Evolutionary conservation across 1,140 invertebrate genomes (phyloP).

Genomic region (Drosophila mayri): DNA sequence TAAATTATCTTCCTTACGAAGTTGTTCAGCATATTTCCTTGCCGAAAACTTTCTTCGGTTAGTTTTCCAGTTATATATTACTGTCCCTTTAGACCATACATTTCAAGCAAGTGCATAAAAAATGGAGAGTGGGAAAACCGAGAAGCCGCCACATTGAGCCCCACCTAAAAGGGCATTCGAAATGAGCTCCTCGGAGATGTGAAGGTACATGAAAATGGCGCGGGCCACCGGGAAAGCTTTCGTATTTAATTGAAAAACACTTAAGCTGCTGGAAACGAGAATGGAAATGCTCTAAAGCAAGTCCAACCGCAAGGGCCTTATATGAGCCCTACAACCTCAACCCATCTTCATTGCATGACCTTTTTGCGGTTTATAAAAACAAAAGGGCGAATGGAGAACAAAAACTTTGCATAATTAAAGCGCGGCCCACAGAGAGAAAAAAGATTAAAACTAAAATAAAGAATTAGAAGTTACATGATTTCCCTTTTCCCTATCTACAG

Average conservation of each 20-base stretch:
- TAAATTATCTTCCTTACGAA: slow-evolving; percentile 34
- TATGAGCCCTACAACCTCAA: slow-evolving; percentile 38
- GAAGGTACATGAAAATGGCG: slow-evolving; percentile 30
- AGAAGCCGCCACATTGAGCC: slow-evolving; percentile 26
- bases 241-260: slow-evolving; percentile 77
- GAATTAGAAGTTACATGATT: no score
- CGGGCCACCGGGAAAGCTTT: slow-evolving; percentile 39
- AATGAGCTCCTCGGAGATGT: slow-evolving; percentile 59
- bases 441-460: not conserved
- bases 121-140: not conserved
- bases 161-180: slow-evolving; percentile 61
- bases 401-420: slow-evolving; percentile 77
- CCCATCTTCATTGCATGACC: slow-evolving; percentile 22
- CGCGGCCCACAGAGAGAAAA: slow-evolving; percentile 10
- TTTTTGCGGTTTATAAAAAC: slow-evolving; percentile 42
- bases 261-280: slow-evolving; percentile 52
- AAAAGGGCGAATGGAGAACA: slow-evolving; percentile 50
- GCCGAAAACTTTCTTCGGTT: slow-evolving; percentile 22
- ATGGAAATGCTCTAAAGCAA: slow-evolving; percentile 48
- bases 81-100: slow-evolving; percentile 26
- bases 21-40: slow-evolving; percentile 23
- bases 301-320: slow-evolving; percentile 52
- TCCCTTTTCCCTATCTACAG: no score
- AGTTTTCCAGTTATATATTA: slow-evolving; percentile 37
- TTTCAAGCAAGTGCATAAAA: slow-evolving; percentile 23